Percentiles rank a stretch among this genome's conserved stretches.
Conservation (phyloP, 2,888 invertebrate species). For the Drosophila ochracea region DNA sequence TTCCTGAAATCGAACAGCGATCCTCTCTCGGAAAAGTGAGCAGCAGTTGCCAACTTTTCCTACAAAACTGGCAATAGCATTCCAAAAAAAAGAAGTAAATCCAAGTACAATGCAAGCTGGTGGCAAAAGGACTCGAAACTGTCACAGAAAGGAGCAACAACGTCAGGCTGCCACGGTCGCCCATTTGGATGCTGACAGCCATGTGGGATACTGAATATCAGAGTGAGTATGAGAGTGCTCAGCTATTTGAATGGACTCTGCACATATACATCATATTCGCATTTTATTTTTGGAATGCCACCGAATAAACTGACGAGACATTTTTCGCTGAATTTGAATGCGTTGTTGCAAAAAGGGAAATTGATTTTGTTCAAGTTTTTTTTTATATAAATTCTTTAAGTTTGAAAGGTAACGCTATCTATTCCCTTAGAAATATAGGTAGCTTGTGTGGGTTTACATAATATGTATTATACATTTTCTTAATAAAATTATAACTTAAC, state of each 20-base stretch:
- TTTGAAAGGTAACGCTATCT: not conserved
- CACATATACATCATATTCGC: slow-evolving; percentile 18
- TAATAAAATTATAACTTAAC: too few relatives aligned
- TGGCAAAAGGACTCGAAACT: slow-evolving; percentile 71
- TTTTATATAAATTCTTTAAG: not conserved
- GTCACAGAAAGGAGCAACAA: slow-evolving; percentile 70
- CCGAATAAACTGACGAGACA: slow-evolving; percentile 51
- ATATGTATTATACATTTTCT: not conserved
- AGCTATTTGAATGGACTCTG: slow-evolving; percentile 41
- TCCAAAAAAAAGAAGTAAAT: slow-evolving; percentile 5
- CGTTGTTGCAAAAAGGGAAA: slow-evolving; percentile 6
- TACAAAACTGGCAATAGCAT: slow-evolving; percentile 35
- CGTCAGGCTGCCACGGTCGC: slow-evolving; percentile 34
- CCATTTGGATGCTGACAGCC: slow-evolving; percentile 47
- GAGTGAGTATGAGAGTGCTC: slow-evolving; percentile 53
- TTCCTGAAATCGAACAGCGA: slow-evolving; percentile 38
- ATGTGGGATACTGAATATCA: slow-evolving; percentile 13
- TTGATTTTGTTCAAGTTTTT: not conserved
- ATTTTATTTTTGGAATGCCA: slow-evolving; percentile 27
- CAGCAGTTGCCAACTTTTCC: slow-evolving; percentile 42
- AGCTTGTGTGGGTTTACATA: not conserved
- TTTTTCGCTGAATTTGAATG: slow-evolving; percentile 48
- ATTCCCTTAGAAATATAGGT: not conserved
- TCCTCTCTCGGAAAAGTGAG: slow-evolving; percentile 40
- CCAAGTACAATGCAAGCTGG: slow-evolving; percentile 45